A percentile compares a stretch with the other conserved stretches of the same genome.
Conservation (phyloP, 2,113 vertebrate species). For the Brachypteracias leptosomus region DNA sequence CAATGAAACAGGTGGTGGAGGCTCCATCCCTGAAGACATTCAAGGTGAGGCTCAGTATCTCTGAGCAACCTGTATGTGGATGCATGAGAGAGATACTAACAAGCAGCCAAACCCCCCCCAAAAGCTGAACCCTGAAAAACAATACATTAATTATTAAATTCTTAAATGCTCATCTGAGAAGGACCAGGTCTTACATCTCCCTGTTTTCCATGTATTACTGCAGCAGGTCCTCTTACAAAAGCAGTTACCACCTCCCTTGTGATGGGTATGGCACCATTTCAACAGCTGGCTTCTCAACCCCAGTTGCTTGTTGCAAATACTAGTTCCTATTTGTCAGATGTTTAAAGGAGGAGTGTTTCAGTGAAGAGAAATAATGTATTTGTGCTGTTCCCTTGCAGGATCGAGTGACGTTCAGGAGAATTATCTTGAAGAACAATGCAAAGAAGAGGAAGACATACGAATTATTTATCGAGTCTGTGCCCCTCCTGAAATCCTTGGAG, state of each 20-base stretch:
- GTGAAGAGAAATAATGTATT: neutral
- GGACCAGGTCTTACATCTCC: neutral
- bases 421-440: conserved; percentile 96
- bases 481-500: conserved; percentile 96
- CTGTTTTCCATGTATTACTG: neutral
- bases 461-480: conserved; percentile 93
- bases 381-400: conserved; percentile 80
- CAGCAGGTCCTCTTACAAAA: neutral
- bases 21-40: no score
- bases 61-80: no score
- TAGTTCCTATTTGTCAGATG: neutral
- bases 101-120: neutral
- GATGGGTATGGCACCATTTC: neutral
- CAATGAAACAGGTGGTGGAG: no score
- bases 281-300: neutral
- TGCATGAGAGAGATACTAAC: neutral
- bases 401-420: conserved; percentile 95
- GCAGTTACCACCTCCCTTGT: neutral
- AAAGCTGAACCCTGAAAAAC: neutral
- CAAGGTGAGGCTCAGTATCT: no score
- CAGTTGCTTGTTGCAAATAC: neutral
- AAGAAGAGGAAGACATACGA: conserved; percentile 96
- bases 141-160: neutral
- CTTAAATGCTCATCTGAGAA: neutral
- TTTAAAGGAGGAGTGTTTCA: neutral